Evolutionary conservation across 2,888 invertebrate genomes (phyloP), one percentile per base, ranked within the genome.

Genomic region (Bembecia ichneumoniformis): DNA sequence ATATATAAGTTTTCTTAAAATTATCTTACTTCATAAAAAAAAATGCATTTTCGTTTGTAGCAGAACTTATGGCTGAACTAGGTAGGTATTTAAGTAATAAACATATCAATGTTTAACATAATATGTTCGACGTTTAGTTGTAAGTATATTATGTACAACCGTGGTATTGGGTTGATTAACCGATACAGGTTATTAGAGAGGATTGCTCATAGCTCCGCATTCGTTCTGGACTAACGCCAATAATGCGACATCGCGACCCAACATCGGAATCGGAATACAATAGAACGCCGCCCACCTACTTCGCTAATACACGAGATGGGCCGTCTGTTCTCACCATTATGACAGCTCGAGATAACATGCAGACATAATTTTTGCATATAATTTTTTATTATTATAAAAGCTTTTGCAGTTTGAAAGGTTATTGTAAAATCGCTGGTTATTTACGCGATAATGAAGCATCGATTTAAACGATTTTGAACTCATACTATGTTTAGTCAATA

Each of bases 81-180:
- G n/a, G 7, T 28, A 28, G 1, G 7, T 28, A 20, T 20, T 20
- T 1, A 28, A 3, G 7, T 7, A 28, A 28, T 7, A 28, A 28
- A 28, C 28, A 1, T 28, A 9, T 2, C 28, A 28, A 28, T 28
- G 4, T 16, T 17, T 11, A n/a, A 45, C 17, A 17, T 11, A 9
- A 28, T 45, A 28, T 28, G 45, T 28, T 45, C 13, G 16, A 20
- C 44, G 15, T 48, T 34, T 10, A 3, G 11, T 35, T 34, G 13
- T 28, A 13, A 20, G n/a, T n/a, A 35, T n/a, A n/a, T n/a, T n/a
- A n/a, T 35, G 44, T 13, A 47, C 47, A 15, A 40, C 5, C 40
- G 40, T 46, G 36, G 68, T 62, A 74, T 76, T 63, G 79, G 75
- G 82, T 82, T 83, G 81, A 84, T 84, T 80, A 82, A 81, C 82